A percentile compares a stretch with the other conserved stretches of the same genome.
Conservation (phyloP, 1,140 invertebrate genomes). For the Chironomus tepperi region DNA sequence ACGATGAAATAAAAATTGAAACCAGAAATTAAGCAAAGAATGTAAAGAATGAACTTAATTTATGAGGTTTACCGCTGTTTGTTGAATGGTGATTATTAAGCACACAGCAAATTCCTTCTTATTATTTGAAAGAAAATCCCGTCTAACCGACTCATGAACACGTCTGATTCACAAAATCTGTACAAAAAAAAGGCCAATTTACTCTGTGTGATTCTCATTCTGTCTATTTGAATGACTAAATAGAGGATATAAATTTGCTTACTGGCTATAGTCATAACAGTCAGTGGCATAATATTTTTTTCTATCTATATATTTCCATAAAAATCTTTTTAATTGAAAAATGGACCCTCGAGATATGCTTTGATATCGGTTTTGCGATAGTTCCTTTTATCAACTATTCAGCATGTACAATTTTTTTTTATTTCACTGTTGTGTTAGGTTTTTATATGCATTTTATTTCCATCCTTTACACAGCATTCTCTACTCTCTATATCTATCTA, state of each 20-base stretch:
- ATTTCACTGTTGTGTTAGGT: background rate
- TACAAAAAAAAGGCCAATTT: too few relatives aligned
- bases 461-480: background rate
- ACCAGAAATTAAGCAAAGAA: background rate
- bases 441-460: conserved; percentile 5
- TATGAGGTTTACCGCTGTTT: background rate
- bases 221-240: too few relatives aligned
- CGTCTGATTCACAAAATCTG: too few relatives aligned
- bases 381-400: background rate
- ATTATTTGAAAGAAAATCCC: too few relatives aligned
- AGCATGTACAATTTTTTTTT: background rate
- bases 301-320: background rate
- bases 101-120: background rate
- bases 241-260: background rate
- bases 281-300: background rate
- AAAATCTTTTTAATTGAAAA: conserved; percentile 10
- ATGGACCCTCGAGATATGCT: conserved; percentile 5
- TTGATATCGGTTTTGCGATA: conserved; percentile 12
- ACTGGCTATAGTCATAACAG: background rate
- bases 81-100: background rate
- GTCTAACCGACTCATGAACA: too few relatives aligned
- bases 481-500: too few relatives aligned
- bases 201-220: too few relatives aligned
- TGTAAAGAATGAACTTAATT: background rate
- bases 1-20: background rate